Base-by-base conservation (phyloP, 2,888 invertebrate species). In the Xestia sexstrigata region DNA sequence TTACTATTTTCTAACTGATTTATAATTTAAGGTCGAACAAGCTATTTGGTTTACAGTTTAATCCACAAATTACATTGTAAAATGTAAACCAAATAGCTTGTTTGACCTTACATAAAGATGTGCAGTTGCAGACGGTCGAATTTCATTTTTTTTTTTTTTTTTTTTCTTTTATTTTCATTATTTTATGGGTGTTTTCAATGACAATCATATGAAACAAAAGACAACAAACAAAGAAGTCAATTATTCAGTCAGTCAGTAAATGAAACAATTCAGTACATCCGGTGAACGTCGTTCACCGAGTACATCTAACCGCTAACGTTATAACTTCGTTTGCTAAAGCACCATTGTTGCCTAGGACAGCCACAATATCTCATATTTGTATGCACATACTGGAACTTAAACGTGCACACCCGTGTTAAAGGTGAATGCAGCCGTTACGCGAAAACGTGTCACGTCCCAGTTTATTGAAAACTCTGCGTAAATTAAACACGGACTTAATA, bases 331-430 rank as follows among this genome's bases (percentile, higher is more conserved):
- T 42, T 13, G 2, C 69, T 30, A 0, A 30, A n/a, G 79, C 78
- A 72, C 52, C 52, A 13, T 20, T 69, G 11, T 66, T 35, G 26
- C 23, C 63, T 15, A 15, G 42, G 11, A 47, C 49, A 72, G 39
- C n/a, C 66, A 45, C 8, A 35, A 30, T 71, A 68, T 62, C 66
- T 45, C 42, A 39, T 73, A 76, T 82, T 77, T 80, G 52, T 76
- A 75, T 82, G 80, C 80, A 82, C 70, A 75, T n/a, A 70, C 42
- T 78, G 81, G 77, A 79, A 71, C 79, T 75, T 71, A 68, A 78
- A 58, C 69, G 72, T 65, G 52, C 4, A 30, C 39, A 75, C 52
- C 62, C 30, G n/a, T 66, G 55, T 52, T 75, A 75, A 76, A 79
- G 58, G 77, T 68, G 70, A 76, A 72, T 75, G 67, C 71, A 70